Conservation (phyloP, 2,797 vertebrate genomes). For the Alfaro cultratus region DNA sequence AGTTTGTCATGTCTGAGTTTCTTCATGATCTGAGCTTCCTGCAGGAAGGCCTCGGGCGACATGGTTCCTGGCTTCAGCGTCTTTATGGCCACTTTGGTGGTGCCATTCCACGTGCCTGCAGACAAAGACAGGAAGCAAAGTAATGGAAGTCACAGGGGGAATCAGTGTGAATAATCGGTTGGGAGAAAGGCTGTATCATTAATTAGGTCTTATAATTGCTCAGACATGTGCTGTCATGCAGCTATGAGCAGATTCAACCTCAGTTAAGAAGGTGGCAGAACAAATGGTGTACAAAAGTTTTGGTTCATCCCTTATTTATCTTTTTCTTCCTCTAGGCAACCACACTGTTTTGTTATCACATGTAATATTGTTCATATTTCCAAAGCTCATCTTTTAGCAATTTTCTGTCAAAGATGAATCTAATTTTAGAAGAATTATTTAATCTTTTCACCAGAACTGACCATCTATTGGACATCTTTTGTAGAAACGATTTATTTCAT, state of each 20-base stretch:
- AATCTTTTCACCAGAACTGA: not conserved
- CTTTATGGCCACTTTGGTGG: conserved; percentile 97
- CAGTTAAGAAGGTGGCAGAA: conserved; percentile 5
- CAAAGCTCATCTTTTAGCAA: not conserved
- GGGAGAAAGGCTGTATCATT: conserved; percentile 55
- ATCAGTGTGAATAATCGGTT: conserved; percentile 59
- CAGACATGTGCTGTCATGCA: conserved; percentile 61
- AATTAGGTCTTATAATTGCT: conserved; percentile 69
- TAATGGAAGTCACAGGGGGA: conserved; percentile 42
- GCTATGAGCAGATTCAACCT: conserved; percentile 26
- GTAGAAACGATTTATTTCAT: not conserved
- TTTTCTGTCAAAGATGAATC: not conserved
- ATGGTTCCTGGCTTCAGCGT: conserved; percentile 96
- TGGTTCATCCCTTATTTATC: not conserved
- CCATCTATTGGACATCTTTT: not conserved
- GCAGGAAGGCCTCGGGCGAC: conserved; percentile 96
- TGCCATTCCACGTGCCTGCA: conserved; percentile 95
- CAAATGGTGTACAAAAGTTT: not conserved
- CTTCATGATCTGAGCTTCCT: conserved; percentile 98
- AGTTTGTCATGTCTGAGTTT: conserved; percentile 94
- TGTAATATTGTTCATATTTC: not conserved
- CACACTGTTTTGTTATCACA: not conserved
- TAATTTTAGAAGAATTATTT: not conserved
- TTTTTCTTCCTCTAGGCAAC: not conserved
- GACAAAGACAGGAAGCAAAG: conserved; percentile 22